These are phyloP conservation scores for Apis florea DNA, from an alignment of 1,140 invertebrate species.

Conservation along the genomic window DNA sequence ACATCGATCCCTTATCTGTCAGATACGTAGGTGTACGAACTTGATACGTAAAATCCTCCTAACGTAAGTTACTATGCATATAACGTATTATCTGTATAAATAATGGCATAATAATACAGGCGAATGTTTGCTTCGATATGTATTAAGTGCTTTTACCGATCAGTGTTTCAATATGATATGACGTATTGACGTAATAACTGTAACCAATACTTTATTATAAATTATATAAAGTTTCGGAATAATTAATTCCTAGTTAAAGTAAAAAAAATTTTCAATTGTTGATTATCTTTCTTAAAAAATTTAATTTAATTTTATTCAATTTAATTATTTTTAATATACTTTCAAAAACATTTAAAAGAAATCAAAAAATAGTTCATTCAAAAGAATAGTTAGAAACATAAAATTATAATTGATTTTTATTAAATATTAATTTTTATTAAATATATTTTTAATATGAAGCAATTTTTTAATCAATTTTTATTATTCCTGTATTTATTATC, in stretches of 20 bases:
- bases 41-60: constrained; percentile 5
- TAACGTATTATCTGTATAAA: constrained; percentile 29
- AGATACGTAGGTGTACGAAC: neutral
- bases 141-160: neutral
- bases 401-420: neutral
- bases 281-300: neutral
- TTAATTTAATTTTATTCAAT: neutral
- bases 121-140: neutral
- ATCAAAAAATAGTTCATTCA: constrained; percentile 11
- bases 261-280: neutral
- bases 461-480: neutral
- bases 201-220: constrained; percentile 1
- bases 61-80: neutral
- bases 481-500: neutral
- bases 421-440: neutral
- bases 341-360: neutral
- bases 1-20: constrained; percentile 22
- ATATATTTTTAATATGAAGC: neutral
- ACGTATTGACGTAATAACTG: neutral
- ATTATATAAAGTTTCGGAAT: neutral
- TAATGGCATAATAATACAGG: neutral
- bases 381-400: neutral
- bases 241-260: neutral
- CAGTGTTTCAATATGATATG: neutral
- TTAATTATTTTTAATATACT: neutral